phyloP scores from a whole-genome alignment of 2,888 invertebrate genomes.

The Lasius platythorax region DNA sequence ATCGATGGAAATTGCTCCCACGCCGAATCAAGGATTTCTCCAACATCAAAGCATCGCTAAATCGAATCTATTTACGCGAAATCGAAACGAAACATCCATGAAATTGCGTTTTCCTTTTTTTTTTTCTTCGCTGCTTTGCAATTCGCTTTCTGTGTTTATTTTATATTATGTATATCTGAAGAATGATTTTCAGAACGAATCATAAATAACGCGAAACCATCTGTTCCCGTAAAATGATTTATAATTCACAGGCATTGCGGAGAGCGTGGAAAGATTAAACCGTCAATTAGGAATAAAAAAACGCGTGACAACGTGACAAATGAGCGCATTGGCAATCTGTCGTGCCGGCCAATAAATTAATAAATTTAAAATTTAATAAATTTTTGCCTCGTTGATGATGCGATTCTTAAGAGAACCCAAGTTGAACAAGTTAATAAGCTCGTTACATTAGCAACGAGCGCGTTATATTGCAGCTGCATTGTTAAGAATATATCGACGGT shows the following conservation, averaged over 20 bases:
- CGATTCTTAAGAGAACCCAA: constrained; percentile 3
- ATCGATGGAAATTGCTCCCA: constrained; percentile 19
- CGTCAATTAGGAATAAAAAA: neutral
- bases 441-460: constrained; percentile 10
- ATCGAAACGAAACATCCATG: constrained; percentile 56
- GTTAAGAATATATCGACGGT: neutral
- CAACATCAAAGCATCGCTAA: constrained; percentile 35
- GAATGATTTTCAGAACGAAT: neutral
- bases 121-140: neutral
- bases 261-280: constrained; percentile 1
- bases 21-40: constrained; percentile 5
- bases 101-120: constrained; percentile 55
- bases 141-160: constrained; percentile 4
- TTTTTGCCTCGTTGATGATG: constrained; percentile 1
- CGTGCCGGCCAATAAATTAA: neutral
- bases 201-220: neutral
- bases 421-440: constrained; percentile 17
- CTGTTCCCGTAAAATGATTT: neutral
- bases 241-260: neutral
- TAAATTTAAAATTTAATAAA: neutral
- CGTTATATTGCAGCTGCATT: neutral
- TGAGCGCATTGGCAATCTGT: neutral
- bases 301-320: neutral
- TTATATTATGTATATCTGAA: neutral
- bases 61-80: constrained; percentile 47